Conservation (phyloP, 2,888 invertebrate genomes). For the Campopleginae sp. region DNA sequence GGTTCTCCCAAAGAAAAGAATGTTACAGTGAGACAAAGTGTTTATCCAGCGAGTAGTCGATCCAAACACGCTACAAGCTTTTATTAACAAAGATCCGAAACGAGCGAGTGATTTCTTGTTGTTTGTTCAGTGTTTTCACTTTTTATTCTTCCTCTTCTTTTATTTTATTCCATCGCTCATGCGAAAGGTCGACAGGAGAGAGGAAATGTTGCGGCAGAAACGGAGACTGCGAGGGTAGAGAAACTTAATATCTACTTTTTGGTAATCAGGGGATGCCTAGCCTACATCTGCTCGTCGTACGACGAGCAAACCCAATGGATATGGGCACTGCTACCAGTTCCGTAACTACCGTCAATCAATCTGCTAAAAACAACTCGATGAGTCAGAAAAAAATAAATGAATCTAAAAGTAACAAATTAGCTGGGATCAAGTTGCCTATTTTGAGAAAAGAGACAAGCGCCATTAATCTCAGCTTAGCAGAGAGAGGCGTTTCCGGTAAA, state of each 20-base stretch:
- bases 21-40: constrained; percentile 1
- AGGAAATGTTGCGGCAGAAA: background rate
- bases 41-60: background rate
- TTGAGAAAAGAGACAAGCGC: constrained; percentile 81
- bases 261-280: constrained; percentile 83
- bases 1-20: background rate
- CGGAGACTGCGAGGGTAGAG: constrained; percentile 60
- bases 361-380: constrained; percentile 71
- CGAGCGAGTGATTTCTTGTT: background rate
- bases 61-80: background rate
- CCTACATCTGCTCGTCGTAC: constrained; percentile 84
- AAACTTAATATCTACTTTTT: constrained; percentile 64
- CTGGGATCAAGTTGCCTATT: constrained; percentile 79
- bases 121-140: background rate
- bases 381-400: constrained; percentile 76
- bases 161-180: background rate
- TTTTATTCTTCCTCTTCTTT: background rate
- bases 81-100: background rate
- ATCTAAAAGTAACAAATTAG: constrained; percentile 76
- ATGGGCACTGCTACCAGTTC: constrained; percentile 83
- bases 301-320: constrained; percentile 83
- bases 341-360: constrained; percentile 79
- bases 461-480: constrained; percentile 77
- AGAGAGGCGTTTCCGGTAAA: constrained; percentile 54
- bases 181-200: background rate